Evolutionary conservation across 2,888 invertebrate species (phyloP).

Genomic region (Amphipyra tragopoginis): DNA sequence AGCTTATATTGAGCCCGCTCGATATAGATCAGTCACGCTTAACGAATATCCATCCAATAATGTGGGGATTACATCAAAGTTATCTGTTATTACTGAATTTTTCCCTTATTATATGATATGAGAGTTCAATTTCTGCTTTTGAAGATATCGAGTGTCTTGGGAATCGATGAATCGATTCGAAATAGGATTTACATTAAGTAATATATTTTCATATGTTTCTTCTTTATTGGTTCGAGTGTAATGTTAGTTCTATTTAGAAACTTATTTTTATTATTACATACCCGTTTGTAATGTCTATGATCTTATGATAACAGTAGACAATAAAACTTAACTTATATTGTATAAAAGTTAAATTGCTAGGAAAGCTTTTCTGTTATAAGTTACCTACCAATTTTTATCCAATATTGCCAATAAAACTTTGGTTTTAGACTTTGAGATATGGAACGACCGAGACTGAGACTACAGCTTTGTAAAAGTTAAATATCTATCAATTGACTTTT

Average conservation of each 20-base stretch:
- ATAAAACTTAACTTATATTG: background rate
- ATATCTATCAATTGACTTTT: background rate
- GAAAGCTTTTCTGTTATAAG: background rate
- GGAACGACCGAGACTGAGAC: background rate
- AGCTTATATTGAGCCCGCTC: constrained; percentile 32
- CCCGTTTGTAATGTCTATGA: too few relatives aligned
- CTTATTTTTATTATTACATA: background rate
- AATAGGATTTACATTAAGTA: constrained; percentile 25
- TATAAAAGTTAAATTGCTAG: constrained; percentile 9
- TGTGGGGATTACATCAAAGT: constrained; percentile 48
- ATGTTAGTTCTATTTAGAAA: constrained; percentile 27
- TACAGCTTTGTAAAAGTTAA: background rate
- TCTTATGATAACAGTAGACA: background rate
- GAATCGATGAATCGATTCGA: constrained; percentile 41
- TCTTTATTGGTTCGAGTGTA: constrained; percentile 14
- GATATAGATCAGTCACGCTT: constrained; percentile 45
- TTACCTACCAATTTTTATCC: background rate
- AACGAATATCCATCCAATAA: constrained; percentile 54
- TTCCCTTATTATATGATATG: constrained; percentile 34
- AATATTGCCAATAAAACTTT: constrained; percentile 7
- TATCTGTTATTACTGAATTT: constrained; percentile 39
- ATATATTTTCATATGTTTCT: constrained; percentile 36
- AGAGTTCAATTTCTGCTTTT: constrained; percentile 31
- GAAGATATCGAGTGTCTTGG: constrained; percentile 31
- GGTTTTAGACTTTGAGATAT: background rate